Evolutionary conservation across 2,797 vertebrate species (phyloP).

Genomic region (Triplophysa bombifrons): DNA sequence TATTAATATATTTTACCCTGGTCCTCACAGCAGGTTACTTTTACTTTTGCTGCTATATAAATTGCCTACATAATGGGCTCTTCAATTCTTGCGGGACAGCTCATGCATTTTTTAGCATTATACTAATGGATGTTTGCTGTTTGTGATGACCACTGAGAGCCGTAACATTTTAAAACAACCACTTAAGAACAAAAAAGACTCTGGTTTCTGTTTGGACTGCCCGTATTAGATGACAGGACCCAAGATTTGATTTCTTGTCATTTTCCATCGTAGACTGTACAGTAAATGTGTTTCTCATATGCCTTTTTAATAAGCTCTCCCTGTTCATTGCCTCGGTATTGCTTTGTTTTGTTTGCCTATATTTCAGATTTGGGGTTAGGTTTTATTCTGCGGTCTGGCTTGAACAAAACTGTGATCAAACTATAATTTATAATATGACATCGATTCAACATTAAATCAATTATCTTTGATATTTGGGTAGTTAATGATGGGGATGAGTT

Average conservation of each 20-base stretch:
- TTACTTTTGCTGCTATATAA: conserved; percentile 39
- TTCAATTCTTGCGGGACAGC: conserved; percentile 70
- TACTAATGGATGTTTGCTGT: conserved; percentile 77
- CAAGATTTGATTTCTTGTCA: neutral
- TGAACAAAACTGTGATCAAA: neutral
- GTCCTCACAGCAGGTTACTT: conserved; percentile 43
- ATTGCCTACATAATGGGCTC: conserved; percentile 58
- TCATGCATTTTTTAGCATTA: conserved; percentile 73
- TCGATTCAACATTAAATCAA: too few species aligned
- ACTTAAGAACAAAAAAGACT: conserved; percentile 60
- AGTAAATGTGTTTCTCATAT: neutral
- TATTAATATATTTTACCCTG: conserved; percentile 25
- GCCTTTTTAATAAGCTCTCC: neutral
- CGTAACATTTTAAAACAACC: conserved; percentile 74
- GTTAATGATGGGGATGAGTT: too few species aligned
- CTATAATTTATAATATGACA: neutral
- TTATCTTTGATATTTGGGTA: too few species aligned
- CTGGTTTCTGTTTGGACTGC: conserved; percentile 6
- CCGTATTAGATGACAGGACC: neutral
- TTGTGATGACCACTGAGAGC: conserved; percentile 71
- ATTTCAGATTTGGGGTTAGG: neutral
- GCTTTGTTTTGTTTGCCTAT: neutral
- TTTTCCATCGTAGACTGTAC: neutral
- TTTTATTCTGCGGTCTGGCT: too few species aligned
- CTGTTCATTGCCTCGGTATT: too few species aligned